Evolutionary conservation across 1,140 invertebrate genomes (phyloP).

Genomic region (Propsilocerus akamusi): DNA sequence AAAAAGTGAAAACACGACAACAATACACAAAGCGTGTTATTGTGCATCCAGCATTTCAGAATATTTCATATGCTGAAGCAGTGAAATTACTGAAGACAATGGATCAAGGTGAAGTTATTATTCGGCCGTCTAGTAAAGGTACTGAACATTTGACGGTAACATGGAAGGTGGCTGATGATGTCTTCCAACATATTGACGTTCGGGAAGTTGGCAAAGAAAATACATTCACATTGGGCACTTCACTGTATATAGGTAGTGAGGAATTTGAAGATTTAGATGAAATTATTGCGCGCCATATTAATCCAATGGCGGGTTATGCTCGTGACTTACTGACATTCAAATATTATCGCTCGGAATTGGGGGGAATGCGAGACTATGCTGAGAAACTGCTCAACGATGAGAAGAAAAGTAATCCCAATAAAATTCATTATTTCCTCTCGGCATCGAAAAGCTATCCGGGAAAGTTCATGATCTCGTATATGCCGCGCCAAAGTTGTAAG

Average conservation of each 20-base stretch:
- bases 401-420: conserved; percentile 64
- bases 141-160: conserved; percentile 91
- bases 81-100: conserved; percentile 79
- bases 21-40: conserved; percentile 91
- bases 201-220: conserved; percentile 94
- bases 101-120: conserved; percentile 92
- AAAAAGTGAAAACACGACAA: conserved; percentile 57
- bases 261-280: conserved; percentile 98
- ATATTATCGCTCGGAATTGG: conserved; percentile 59
- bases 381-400: conserved; percentile 76
- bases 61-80: conserved; percentile 84
- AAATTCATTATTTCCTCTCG: conserved; percentile 83
- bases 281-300: conserved; percentile 91
- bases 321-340: conserved; percentile 83
- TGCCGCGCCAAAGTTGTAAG: conserved; percentile 62
- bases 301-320: conserved; percentile 86
- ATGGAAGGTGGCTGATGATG: conserved; percentile 91
- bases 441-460: conserved; percentile 80
- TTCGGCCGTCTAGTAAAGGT: conserved; percentile 92
- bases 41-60: conserved; percentile 93
- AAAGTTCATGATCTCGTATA: conserved; percentile 86
- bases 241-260: conserved; percentile 67
- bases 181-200: conserved; percentile 93
- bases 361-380: conserved; percentile 62
- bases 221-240: conserved; percentile 78